Percentiles rank a stretch among this genome's conserved stretches.
Conservation (phyloP, 2,797 vertebrate species). For the Gephyroberyx darwinii region DNA sequence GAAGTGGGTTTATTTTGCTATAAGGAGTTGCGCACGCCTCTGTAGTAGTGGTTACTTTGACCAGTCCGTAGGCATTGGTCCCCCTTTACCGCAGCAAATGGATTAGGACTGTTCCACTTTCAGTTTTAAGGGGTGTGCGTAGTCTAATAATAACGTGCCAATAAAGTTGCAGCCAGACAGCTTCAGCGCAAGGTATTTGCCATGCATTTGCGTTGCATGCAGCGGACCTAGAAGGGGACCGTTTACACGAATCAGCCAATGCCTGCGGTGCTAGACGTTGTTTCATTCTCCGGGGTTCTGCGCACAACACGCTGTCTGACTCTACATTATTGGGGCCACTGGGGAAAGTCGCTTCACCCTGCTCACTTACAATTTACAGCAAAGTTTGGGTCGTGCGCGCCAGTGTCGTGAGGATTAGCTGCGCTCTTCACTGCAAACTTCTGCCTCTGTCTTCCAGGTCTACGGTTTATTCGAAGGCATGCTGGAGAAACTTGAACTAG, state of each 20-base stretch:
- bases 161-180: constrained; percentile 40
- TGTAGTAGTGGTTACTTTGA: constrained; percentile 16
- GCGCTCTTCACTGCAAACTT: constrained; percentile 41
- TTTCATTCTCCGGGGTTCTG: constrained; percentile 16
- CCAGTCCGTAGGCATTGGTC: constrained; percentile 16
- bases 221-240: constrained; percentile 2
- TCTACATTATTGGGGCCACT: constrained; percentile 20
- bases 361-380: constrained; percentile 52
- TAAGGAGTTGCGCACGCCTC: background rate
- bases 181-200: constrained; percentile 1
- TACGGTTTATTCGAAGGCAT: constrained; percentile 82
- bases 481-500: constrained; percentile 86
- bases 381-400: constrained; percentile 63
- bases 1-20: constrained; percentile 5
- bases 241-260: constrained; percentile 2
- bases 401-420: constrained; percentile 14
- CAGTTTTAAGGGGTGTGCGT: constrained; percentile 48
- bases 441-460: constrained; percentile 61
- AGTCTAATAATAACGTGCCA: constrained; percentile 54
- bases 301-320: constrained; percentile 32
- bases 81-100: constrained; percentile 72
- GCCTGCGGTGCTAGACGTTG: constrained; percentile 2
- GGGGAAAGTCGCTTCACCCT: constrained; percentile 40
- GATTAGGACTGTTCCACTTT: constrained; percentile 76
- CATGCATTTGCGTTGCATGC: constrained; percentile 33